Conservation (phyloP, 1,140 invertebrate species). For the Callitettix versicolor region DNA sequence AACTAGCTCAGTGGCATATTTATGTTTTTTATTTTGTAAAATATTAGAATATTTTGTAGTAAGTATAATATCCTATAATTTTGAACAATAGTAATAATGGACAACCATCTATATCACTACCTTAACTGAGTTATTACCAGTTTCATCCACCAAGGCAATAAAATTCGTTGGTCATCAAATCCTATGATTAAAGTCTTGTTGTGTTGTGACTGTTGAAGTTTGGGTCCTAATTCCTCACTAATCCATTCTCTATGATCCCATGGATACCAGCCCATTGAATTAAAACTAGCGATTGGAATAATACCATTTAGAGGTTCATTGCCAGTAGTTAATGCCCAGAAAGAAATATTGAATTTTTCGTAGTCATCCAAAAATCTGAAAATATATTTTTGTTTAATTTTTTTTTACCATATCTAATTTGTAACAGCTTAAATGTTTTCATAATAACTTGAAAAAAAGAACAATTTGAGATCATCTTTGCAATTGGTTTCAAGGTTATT, state of each 20-base stretch:
- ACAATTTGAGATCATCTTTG: no score
- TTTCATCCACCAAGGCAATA: conserved; percentile 50
- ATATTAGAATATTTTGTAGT: no score
- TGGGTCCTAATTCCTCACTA: conserved; percentile 53
- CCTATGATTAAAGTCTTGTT: conserved; percentile 49
- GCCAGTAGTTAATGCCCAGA: conserved; percentile 54
- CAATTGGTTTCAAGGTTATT: no score
- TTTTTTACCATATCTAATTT: no score
- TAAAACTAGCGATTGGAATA: conserved; percentile 44
- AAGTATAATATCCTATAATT: no score
- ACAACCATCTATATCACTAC: no score
- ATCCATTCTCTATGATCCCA: conserved; percentile 49
- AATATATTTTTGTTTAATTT: no score
- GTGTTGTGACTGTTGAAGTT: conserved; percentile 43
- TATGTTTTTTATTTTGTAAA: no score
- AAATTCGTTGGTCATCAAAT: conserved; percentile 58
- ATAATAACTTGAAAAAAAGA: no score
- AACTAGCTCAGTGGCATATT: no score
- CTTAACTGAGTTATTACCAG: conserved; percentile 36
- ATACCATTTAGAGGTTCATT: conserved; percentile 50
- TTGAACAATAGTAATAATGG: no score
- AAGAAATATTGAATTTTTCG: conserved; percentile 35
- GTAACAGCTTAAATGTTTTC: no score
- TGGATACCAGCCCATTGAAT: conserved; percentile 65
- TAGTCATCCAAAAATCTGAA: conserved; percentile 45